Evolutionary conservation across 2,888 invertebrate species (phyloP).

Genomic region (Zaprionus obscuricornis): DNA sequence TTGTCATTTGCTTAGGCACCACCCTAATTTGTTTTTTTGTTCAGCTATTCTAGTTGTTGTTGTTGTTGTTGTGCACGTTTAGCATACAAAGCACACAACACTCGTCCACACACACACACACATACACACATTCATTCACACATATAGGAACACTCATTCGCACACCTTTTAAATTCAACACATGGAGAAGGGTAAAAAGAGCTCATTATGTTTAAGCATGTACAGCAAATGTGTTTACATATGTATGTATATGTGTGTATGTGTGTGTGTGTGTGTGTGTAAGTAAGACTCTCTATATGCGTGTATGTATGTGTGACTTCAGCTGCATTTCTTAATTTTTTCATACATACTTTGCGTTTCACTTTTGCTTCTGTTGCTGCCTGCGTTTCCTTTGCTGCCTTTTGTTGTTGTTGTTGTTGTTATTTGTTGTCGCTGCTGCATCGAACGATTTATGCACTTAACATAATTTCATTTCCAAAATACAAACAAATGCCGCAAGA

Average conservation of each 20-base stretch:
- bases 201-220: constrained; percentile 54
- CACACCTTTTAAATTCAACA: too few species aligned
- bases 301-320: constrained; percentile 15
- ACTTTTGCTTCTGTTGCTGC: constrained; percentile 17
- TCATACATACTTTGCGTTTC: constrained; percentile 50
- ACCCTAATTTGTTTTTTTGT: constrained; percentile 59
- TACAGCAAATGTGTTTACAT: constrained; percentile 15
- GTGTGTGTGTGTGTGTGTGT: constrained; percentile 11
- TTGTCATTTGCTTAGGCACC: constrained; percentile 61
- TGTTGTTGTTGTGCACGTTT: constrained; percentile 44
- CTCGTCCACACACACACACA: constrained; percentile 15
- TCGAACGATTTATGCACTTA: constrained; percentile 70
- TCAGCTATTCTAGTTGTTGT: background rate
- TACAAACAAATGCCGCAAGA: constrained; percentile 63
- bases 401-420: constrained; percentile 2
- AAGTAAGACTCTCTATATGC: too few species aligned
- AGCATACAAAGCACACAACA: constrained; percentile 62
- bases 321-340: constrained; percentile 44
- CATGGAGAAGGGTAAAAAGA: constrained; percentile 36
- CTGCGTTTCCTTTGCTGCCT: constrained; percentile 2
- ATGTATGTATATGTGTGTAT: constrained; percentile 17
- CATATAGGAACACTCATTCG: too few species aligned
- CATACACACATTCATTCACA: constrained; percentile 5
- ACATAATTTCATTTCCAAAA: constrained; percentile 74
- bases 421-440: constrained; percentile 13